Conservation (phyloP, 1,140 invertebrate genomes). For the Drosophila ercepeae region DNA sequence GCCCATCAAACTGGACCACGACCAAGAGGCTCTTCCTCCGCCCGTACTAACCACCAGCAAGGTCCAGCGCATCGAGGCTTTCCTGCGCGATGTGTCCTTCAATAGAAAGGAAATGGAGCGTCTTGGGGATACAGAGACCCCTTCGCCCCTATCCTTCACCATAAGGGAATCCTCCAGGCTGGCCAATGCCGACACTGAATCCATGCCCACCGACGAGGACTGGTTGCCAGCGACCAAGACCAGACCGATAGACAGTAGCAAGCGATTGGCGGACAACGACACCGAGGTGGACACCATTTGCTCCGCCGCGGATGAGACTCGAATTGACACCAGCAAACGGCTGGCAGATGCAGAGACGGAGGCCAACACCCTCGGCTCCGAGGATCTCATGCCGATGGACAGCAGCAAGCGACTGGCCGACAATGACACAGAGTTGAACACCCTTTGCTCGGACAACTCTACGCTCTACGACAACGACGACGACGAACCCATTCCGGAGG, state of each 20-base stretch:
- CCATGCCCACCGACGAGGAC: slow-evolving; percentile 61
- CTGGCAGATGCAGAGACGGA: slow-evolving; percentile 60
- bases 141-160: background rate
- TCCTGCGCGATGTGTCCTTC: slow-evolving; percentile 69
- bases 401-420: slow-evolving; percentile 34
- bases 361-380: slow-evolving; percentile 32
- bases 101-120: slow-evolving; percentile 37
- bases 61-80: slow-evolving; percentile 64
- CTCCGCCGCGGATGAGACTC: slow-evolving; percentile 17
- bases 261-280: slow-evolving; percentile 34
- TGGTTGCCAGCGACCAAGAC: slow-evolving; percentile 1
- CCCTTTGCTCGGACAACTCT: slow-evolving; percentile 1
- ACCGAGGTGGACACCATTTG: slow-evolving; percentile 29
- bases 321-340: slow-evolving; percentile 32
- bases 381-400: slow-evolving; percentile 19
- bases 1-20: background rate
- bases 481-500: slow-evolving; percentile 32
- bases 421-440: slow-evolving; percentile 36
- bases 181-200: slow-evolving; percentile 73
- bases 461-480: slow-evolving; percentile 22
- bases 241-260: slow-evolving; percentile 27
- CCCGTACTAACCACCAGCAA: slow-evolving; percentile 44
- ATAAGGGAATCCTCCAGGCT: slow-evolving; percentile 20
- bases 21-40: background rate
- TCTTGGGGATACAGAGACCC: background rate